Base-by-base conservation (phyloP, 2,888 invertebrate genomes). In the Morpho deidamia region DNA sequence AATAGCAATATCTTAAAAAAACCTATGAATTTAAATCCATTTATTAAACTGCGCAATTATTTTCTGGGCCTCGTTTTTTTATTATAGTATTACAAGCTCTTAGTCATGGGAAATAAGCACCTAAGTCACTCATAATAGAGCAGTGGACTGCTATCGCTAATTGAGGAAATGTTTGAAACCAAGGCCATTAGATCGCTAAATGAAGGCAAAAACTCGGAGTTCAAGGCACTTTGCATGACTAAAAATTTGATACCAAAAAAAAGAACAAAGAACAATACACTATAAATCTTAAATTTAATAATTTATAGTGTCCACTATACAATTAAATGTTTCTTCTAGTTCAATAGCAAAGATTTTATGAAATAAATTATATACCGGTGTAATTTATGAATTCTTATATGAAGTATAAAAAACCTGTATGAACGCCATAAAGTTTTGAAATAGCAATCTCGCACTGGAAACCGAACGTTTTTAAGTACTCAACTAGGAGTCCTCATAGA, bases 161-260 rank as follows among this genome's bases (percentile, higher is more conserved):
- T 82, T 82, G 79, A 80, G 84, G 84, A 85, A 85, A 80, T 77
- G 76, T 61, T 72, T 66, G 64, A 72, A 68, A 70, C 72, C 76
- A 82, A 85, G 83, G 84, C 78, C 74, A 74, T 68, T 66, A 71
- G 69, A 71, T 70, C 65, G 69, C 69, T 70, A 78, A 81, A 83
- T 78, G 72, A 75, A 74, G 69, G 72, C 51, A 61, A 81, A 83
- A 85, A 84, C 80, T 80, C 72, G 64, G 65, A 63, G 75, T 71
- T 85, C 79, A 83, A 74, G 76, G 77, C 74, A 79, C 85, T 78
- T 66, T 57, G 67, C 64, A 71, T 76, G 78, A 76, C 76, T 79
- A 72, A 76, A 69, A 73, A 74, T 71, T 68, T 72, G 68, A 69
- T 69, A 35, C 70, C 69, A 71, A 78, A 75, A 78, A 67, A 56